Percentiles rank a stretch among this genome's conserved stretches.
phyloP scores from a whole-genome alignment of 37 sponge, comb jelly and placozoan species.

The Geodia barretti region DNA sequence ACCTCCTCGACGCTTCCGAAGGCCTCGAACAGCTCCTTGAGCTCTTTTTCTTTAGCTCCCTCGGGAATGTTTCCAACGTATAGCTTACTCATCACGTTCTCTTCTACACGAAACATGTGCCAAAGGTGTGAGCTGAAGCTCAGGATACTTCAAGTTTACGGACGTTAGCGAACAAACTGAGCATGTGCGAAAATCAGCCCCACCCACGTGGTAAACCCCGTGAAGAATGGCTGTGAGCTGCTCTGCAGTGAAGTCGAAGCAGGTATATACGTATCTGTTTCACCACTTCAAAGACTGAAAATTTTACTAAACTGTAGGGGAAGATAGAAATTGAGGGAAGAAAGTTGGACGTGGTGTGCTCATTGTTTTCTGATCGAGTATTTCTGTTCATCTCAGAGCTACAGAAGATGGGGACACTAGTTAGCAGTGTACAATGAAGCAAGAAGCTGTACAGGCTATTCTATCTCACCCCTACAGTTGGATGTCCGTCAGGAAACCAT shows the following conservation, averaged over 20 bases:
- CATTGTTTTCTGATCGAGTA: slow-evolving; percentile 25
- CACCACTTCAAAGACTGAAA: neutral
- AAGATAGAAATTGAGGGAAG: slow-evolving; percentile 5
- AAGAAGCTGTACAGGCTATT: too few relatives aligned
- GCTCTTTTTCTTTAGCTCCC: slow-evolving; percentile 42
- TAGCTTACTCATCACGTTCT: slow-evolving; percentile 35
- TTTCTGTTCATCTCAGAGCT: slow-evolving; percentile 27
- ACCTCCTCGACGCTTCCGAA: slow-evolving; percentile 70
- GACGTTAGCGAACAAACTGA: neutral
- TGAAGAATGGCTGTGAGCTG: neutral
- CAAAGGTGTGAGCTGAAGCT: too few relatives aligned
- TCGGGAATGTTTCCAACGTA: slow-evolving; percentile 78
- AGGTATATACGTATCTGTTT: neutral
- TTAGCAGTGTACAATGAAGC: too few relatives aligned
- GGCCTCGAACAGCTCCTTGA: slow-evolving; percentile 60
- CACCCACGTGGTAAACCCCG: neutral
- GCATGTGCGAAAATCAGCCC: neutral
- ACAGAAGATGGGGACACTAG: slow-evolving; percentile 46
- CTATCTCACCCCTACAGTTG: slow-evolving; percentile 6
- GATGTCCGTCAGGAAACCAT: slow-evolving; percentile 17
- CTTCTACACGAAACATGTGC: too few relatives aligned
- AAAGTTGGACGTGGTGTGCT: slow-evolving; percentile 29
- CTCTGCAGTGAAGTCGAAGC: neutral
- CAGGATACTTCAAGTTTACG: too few relatives aligned
- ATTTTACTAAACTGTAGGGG: slow-evolving; percentile 19